Percentiles rank a stretch among this genome's conserved stretches.
phyloP scores from a whole-genome alignment of 2,797 vertebrate genomes.

The Amblyraja radiata region DNA sequence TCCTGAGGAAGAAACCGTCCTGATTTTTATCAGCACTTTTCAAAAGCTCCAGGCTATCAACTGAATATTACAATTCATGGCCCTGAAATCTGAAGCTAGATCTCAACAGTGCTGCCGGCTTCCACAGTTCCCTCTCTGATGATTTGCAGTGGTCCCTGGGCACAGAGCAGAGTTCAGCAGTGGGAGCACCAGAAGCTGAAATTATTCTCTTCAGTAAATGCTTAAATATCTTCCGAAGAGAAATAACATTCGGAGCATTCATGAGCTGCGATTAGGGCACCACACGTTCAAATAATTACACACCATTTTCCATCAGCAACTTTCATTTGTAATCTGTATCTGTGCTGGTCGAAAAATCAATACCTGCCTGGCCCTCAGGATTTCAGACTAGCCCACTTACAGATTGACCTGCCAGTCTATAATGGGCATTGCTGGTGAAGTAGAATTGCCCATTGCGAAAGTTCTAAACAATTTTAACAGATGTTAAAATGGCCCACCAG shows the following conservation, averaged over 20 bases:
- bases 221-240: neutral
- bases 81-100: neutral
- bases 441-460: too few species aligned
- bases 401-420: too few species aligned
- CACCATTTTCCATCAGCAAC: neutral
- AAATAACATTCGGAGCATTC: neutral
- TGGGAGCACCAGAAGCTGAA: neutral
- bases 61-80: neutral
- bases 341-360: too few species aligned
- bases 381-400: too few species aligned
- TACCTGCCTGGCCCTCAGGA: too few species aligned
- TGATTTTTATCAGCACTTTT: neutral
- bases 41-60: neutral
- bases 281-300: neutral
- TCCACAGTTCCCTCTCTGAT: neutral
- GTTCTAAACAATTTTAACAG: too few species aligned
- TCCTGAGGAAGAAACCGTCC: neutral
- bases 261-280: neutral
- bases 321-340: too few species aligned
- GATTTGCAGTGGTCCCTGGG: neutral
- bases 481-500: too few species aligned
- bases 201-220: conserved; percentile 1
- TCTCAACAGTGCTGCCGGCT: neutral
- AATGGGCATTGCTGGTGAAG: too few species aligned
- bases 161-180: neutral